phyloP scores from a whole-genome alignment of 2,113 vertebrate species.

The Petaurus breviceps region DNA sequence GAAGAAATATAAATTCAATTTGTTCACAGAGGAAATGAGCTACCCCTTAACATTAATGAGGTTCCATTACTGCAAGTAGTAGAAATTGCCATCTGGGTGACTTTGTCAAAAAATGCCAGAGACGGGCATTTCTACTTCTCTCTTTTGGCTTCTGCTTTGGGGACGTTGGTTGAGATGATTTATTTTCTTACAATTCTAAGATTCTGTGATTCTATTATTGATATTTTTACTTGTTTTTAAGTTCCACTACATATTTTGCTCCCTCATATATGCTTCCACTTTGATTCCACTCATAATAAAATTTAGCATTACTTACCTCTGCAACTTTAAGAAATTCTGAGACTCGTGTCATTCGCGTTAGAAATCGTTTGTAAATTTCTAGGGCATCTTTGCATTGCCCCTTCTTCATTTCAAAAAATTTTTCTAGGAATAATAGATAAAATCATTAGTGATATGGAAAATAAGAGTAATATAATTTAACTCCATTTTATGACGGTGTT shows the following conservation, averaged over 20 bases:
- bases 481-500: conserved; percentile 15
- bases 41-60: background rate
- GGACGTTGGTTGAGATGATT: background rate
- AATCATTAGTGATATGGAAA: conserved; percentile 40
- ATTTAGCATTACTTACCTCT: conserved; percentile 88
- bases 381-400: conserved; percentile 98
- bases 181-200: background rate
- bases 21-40: background rate
- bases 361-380: conserved; percentile 99
- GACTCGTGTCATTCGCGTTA: conserved; percentile 97
- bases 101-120: background rate
- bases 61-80: background rate
- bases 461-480: conserved; percentile 41
- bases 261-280: background rate
- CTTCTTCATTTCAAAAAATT: conserved; percentile 99
- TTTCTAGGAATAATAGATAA: conserved; percentile 87
- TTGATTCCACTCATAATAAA: conserved; percentile 40
- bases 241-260: background rate
- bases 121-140: no score
- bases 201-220: background rate
- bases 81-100: background rate
- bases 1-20: background rate
- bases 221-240: background rate
- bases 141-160: background rate
- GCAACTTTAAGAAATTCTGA: conserved; percentile 99